Evolutionary conservation across 2,797 vertebrate species (phyloP).

Genomic region (Argyrosomus regius): DNA sequence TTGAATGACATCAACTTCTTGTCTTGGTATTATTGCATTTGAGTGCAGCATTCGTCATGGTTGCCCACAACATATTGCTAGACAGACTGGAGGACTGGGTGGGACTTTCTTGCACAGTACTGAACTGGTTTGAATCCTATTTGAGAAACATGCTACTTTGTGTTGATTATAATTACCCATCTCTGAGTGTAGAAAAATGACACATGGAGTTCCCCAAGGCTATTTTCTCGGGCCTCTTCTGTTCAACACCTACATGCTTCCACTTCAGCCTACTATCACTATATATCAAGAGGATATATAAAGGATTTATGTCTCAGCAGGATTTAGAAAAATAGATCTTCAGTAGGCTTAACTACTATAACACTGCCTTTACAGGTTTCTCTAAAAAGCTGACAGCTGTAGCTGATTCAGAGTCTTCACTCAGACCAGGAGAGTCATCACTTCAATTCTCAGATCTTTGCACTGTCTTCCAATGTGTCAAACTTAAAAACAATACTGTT

Average conservation of each 20-base stretch:
- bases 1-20: background rate
- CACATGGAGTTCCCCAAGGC: too few species aligned
- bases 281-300: too few species aligned
- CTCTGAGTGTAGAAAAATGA: too few species aligned
- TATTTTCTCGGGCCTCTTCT: too few species aligned
- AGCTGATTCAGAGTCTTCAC: background rate
- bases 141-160: background rate
- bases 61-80: background rate
- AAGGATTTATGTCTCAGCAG: too few species aligned
- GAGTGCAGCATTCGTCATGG: background rate
- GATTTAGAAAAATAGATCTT: background rate
- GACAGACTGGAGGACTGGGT: background rate
- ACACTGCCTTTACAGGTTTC: background rate
- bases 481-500: background rate
- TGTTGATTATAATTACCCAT: too few species aligned
- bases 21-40: background rate
- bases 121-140: background rate
- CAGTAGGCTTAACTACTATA: background rate
- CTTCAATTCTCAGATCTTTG: background rate
- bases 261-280: too few species aligned
- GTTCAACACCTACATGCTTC: too few species aligned
- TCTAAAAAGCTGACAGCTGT: background rate
- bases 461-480: background rate
- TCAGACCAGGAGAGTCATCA: background rate
- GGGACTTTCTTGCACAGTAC: background rate